Percentiles rank a stretch among this genome's conserved stretches.
Conservation (phyloP, 2,888 invertebrate species). For the Acleris holmiana region DNA sequence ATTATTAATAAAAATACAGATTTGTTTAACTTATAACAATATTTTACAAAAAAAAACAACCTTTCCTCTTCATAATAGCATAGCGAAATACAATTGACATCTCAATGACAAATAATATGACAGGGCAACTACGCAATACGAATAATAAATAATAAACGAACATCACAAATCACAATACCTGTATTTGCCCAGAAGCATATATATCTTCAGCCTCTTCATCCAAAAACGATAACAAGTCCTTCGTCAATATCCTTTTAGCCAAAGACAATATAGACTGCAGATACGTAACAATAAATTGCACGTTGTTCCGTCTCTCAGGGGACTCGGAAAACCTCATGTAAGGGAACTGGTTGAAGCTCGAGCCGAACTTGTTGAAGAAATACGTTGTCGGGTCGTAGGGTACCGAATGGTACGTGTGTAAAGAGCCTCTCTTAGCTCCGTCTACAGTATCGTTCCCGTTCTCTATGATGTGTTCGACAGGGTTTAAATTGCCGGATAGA, state of each 20-base stretch:
- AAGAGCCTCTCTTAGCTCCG: constrained; percentile 71
- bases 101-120: too few species aligned
- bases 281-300: constrained; percentile 90
- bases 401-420: constrained; percentile 86
- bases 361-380: constrained; percentile 96
- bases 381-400: constrained; percentile 92
- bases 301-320: constrained; percentile 86
- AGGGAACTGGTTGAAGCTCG: constrained; percentile 95
- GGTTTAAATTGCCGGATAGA: constrained; percentile 91
- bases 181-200: constrained; percentile 87
- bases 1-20: too few species aligned
- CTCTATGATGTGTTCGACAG: constrained; percentile 78
- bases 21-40: too few species aligned
- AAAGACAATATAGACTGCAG: constrained; percentile 91
- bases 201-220: constrained; percentile 94
- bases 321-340: constrained; percentile 91
- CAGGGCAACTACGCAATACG: too few species aligned
- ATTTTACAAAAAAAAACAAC: too few species aligned
- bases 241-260: constrained; percentile 93
- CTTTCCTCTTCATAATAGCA: too few species aligned
- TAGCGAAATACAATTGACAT: too few species aligned
- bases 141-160: too few species aligned
- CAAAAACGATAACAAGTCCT: constrained; percentile 91
- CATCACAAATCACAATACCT: constrained; percentile 56
- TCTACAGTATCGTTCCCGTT: constrained; percentile 70